Base-by-base conservation (phyloP, 2,888 invertebrate genomes). In the Epistrophe grossulariae region DNA sequence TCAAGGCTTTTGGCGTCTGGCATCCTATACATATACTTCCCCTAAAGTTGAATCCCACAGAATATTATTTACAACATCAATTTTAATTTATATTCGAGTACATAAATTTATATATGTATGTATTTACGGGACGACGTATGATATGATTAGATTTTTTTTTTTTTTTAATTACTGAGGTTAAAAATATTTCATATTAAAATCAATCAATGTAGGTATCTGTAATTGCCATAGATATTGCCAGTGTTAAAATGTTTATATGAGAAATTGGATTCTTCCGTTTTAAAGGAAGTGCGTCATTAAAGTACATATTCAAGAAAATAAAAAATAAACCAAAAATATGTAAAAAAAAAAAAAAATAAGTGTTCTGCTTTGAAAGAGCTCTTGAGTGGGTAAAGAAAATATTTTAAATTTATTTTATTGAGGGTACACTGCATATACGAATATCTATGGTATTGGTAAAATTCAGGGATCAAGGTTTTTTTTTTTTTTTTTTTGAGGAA, bases 261-360 rank as follows among this genome's bases (percentile, higher is more conserved):
- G 7, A 19, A 52, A 52, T 52, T 52, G 50, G 8, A 50, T 52
- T 52, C 24, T 52, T 19, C 11, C 11, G 2, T 19, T 52, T 24
- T 52, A 4, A 13, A 19, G 52, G 52, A 52, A 52, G 52, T 52
- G 24, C 52, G 52, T 52, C 52, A 52, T 52, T 52, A 19, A 24
- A 24, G 19, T 50, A n/a, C n/a, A n/a, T n/a, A 11, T 50, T 50
- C 43, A 6, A 43, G 15, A 43, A n/a, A 43, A 43, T 24, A 24
- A 24, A 43, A n/a, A 43, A 43, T 24, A 24, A 24, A 24, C 24
- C 31, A 5, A 50, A 50, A 50, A 50, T 19, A 50, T 40, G 38
- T 40, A 11, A 11, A 40, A 3, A 24, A 24, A 24, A 24, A 24
- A 24, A 24, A 24, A 24, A 24, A 24, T 2, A 11, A 40, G 1